Percentiles rank a stretch among this genome's conserved stretches.
These are phyloP conservation scores for Galendromus occidentalis DNA, from an alignment of 1,140 invertebrate species.

Conservation along the genomic window DNA sequence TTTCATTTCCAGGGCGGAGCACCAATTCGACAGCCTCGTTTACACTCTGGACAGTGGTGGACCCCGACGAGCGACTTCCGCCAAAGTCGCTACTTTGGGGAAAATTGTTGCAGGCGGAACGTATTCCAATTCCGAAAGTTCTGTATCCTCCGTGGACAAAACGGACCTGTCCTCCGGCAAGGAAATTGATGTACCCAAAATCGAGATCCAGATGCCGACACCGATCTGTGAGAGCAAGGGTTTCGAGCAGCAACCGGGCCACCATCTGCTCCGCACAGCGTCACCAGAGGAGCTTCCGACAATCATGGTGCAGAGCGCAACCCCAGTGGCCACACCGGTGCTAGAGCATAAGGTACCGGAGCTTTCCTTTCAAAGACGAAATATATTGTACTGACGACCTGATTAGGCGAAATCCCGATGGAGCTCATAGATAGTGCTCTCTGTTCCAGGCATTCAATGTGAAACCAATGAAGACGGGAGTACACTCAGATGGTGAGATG, in stretches of 20 bases:
- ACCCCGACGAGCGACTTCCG: neutral
- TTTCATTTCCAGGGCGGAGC: neutral
- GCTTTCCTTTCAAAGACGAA: too few relatives aligned
- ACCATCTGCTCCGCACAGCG: neutral
- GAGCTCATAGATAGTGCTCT: too few relatives aligned
- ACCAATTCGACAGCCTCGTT: neutral
- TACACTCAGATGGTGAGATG: too few relatives aligned
- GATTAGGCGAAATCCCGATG: too few relatives aligned
- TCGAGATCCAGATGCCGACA: slow-evolving; percentile 6
- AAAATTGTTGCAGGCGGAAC: slow-evolving; percentile 3
- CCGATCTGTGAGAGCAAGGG: neutral
- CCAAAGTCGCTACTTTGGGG: slow-evolving; percentile 4
- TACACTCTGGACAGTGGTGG: neutral
- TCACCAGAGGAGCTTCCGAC: neutral
- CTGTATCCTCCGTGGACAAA: slow-evolving; percentile 3
- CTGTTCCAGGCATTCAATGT: too few relatives aligned
- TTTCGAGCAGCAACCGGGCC: neutral
- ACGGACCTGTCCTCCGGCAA: slow-evolving; percentile 4
- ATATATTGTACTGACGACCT: too few relatives aligned
- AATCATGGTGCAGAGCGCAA: slow-evolving; percentile 9
- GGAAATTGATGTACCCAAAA: neutral
- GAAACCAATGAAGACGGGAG: too few relatives aligned
- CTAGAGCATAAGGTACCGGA: neutral
- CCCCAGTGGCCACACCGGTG: slow-evolving; percentile 9
- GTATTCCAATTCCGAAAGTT: neutral